A percentile compares a stretch with the other conserved stretches of the same genome.
Evolutionary conservation across 2,113 vertebrate species (phyloP).

Genomic region (Octodon degus): DNA sequence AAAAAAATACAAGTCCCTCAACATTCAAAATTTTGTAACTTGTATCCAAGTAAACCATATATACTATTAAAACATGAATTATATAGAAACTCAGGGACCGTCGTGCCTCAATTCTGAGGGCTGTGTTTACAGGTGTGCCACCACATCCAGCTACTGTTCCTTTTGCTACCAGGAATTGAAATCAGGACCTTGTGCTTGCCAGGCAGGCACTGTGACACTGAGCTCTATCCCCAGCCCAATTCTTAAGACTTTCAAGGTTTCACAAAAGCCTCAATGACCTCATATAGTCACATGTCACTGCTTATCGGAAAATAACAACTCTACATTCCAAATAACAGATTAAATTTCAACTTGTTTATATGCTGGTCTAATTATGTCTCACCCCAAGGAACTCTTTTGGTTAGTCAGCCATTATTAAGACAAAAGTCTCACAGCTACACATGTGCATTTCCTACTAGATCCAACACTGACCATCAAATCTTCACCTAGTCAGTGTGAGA

Average conservation of each 20-base stretch:
- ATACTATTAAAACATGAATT: background rate
- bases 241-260: background rate
- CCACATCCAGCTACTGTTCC: background rate
- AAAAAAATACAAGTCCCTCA: background rate
- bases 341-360: constrained; percentile 61
- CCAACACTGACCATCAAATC: background rate
- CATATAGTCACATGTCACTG: constrained; percentile 18
- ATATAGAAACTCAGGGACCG: background rate
- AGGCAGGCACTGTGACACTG: no score
- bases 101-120: background rate
- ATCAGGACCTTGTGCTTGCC: no score
- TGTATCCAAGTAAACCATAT: background rate
- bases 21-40: constrained; percentile 5
- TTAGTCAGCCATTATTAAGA: background rate
- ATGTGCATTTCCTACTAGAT: background rate
- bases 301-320: constrained; percentile 53
- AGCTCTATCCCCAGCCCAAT: no score
- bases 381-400: background rate
- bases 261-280: background rate
- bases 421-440: background rate
- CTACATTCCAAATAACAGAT: constrained; percentile 64
- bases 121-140: background rate
- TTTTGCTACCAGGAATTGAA: no score
- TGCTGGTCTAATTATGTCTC: background rate
- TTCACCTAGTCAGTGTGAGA: background rate